A percentile compares a stretch with the other conserved stretches of the same genome.
Evolutionary conservation across 2,888 invertebrate genomes (phyloP).

Genomic region (Drosophila paranaensis): DNA sequence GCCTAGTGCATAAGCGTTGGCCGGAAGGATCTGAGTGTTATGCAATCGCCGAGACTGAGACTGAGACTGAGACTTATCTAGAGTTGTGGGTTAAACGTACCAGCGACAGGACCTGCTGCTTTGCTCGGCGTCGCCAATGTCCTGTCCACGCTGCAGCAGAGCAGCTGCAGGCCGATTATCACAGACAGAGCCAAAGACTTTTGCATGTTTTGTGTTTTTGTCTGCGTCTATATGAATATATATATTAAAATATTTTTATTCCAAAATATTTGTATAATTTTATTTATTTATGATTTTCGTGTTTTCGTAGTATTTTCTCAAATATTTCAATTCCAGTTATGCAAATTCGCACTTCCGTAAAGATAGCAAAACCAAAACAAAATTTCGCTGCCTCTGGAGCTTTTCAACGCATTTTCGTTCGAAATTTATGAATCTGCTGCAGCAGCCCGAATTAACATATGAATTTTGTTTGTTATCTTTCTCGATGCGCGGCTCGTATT

Average conservation of each 20-base stretch:
- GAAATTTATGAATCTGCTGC: conserved; percentile 37
- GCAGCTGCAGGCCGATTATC: conserved; percentile 82
- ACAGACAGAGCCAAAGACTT: conserved; percentile 82
- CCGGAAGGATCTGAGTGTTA: conserved; percentile 44
- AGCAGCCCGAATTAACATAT: conserved; percentile 55
- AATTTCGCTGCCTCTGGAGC: conserved; percentile 43
- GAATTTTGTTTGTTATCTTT: conserved; percentile 22
- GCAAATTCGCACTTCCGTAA: conserved; percentile 55
- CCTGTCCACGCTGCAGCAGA: conserved; percentile 82
- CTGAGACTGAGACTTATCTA: no score
- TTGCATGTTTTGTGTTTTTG: conserved; percentile 66
- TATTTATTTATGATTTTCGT: conserved; percentile 24
- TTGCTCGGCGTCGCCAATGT: conserved; percentile 78
- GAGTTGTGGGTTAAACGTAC: conserved; percentile 65
- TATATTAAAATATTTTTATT: conserved; percentile 1
- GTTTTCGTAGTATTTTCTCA: conserved; percentile 11
- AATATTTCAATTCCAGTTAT: conserved; percentile 51
- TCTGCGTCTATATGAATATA: conserved; percentile 11
- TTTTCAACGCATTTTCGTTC: conserved; percentile 65
- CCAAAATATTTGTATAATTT: conserved; percentile 28
- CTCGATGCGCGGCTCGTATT: conserved; percentile 38
- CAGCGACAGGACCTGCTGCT: conserved; percentile 75
- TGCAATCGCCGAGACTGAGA: conserved; percentile 9
- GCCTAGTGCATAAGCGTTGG: conserved; percentile 2
- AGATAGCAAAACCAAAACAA: conserved; percentile 43